Evolutionary conservation across 2,113 vertebrate species (phyloP), one percentile per base, ranked within the genome.

Genomic region (Alces alces): DNA sequence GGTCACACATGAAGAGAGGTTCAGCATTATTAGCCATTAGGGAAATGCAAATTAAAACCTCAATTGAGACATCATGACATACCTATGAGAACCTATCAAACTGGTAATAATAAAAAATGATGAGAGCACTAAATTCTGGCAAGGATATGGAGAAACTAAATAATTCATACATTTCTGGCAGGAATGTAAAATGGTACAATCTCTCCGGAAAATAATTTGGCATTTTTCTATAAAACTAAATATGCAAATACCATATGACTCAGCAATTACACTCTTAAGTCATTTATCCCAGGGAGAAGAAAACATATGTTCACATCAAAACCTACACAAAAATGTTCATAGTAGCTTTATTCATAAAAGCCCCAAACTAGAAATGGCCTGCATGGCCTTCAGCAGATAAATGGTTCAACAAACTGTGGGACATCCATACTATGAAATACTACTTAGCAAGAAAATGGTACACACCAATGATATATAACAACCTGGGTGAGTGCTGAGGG

Each of bases 31-130:
- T 13, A 79, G 61, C 30, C 57, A 85, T 43, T 73, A 95, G 21
- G 60, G 15, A 89, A 92, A 87, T 47, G 52, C 27, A 96, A 70
- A 61, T 82, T 36, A 82, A 93, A 97, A 89, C 58, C 33, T 89
- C 28, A 64, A 27, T 12, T 73, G 60, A 85, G 19, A 21, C 33
- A 78, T 73, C 45, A 89, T 43, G 36, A 15, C 13, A n/a, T 1
- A 43, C 39, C 12, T 86, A 52, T 70, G 25, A 80, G 80, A 82
- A 83, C 39, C 17, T 86, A 54, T 73, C 54, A 84, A 64, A 78
- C 86, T 6, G 14, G 45, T 55, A 76, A 87, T 83, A 79, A 73
- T 47, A 61, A 76, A 92, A 70, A 50, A 13, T 6, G 94, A 52
- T 28, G 43, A 58, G 17, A 87, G 19, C 14, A 78, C 39, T 64